Evolutionary conservation across 2,888 invertebrate genomes (phyloP).

Genomic region (Physocephala rufipes): DNA sequence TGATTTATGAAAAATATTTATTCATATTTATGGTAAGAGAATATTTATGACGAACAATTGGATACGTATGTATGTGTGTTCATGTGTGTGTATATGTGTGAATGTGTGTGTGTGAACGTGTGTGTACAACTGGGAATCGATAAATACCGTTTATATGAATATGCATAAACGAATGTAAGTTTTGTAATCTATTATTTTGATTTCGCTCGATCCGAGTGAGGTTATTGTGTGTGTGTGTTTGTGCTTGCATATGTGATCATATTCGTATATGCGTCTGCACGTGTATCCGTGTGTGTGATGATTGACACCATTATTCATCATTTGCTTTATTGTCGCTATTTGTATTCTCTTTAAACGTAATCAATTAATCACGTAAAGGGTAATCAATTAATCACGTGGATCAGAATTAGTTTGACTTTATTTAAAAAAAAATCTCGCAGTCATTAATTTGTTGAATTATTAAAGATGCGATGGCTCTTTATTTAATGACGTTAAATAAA

Average conservation of each 20-base stretch:
- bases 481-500: too few species aligned
- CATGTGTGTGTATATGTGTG: not conserved
- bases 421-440: too few species aligned
- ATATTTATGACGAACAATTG: too few species aligned
- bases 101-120: not conserved
- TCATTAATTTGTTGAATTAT: too few species aligned
- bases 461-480: too few species aligned
- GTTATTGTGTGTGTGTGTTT: not conserved
- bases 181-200: not conserved
- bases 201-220: not conserved
- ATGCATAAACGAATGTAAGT: not conserved
- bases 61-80: not conserved
- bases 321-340: constrained; percentile 21
- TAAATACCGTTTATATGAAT: not conserved
- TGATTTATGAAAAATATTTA: too few species aligned
- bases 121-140: not conserved
- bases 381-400: too few species aligned
- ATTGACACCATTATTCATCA: not conserved
- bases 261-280: not conserved
- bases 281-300: not conserved
- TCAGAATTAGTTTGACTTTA: too few species aligned
- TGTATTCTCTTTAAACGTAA: constrained; percentile 18
- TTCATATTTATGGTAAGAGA: too few species aligned
- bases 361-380: not conserved
- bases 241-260: not conserved